Evolutionary conservation across 2,797 vertebrate genomes (phyloP).

Genomic region (Myotis myotis): DNA sequence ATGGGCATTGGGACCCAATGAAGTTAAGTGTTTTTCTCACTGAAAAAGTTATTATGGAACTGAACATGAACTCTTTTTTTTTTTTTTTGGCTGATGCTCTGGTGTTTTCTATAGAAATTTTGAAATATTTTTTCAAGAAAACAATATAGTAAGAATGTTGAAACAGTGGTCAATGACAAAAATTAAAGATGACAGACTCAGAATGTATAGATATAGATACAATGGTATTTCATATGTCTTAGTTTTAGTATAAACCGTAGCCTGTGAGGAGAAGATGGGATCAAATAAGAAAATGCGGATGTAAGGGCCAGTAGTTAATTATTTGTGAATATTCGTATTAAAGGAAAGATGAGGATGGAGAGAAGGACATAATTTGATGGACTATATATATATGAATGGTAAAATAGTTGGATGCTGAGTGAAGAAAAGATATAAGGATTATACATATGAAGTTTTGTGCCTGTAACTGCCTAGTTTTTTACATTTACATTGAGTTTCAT

Average conservation of each 20-base stretch:
- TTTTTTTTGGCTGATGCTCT: not conserved
- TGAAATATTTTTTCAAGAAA: conserved; percentile 48
- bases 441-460: conserved; percentile 3
- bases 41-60: conserved; percentile 47
- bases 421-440: conserved; percentile 49
- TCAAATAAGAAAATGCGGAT: not conserved
- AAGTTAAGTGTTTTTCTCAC: conserved; percentile 38
- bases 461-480: conserved; percentile 6
- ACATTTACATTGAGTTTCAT: conserved; percentile 59
- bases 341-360: not conserved
- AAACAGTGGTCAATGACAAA: not conserved
- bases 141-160: not conserved
- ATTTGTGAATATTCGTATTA: conserved; percentile 51
- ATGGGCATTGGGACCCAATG: not conserved
- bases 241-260: not conserved
- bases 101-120: conserved; percentile 30
- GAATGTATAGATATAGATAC: not conserved
- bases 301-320: not conserved
- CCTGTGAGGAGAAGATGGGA: not conserved
- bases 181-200: conserved; percentile 46
- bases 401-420: conserved; percentile 47
- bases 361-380: not conserved
- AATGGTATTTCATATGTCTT: not conserved
- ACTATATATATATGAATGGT: not conserved
- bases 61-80: not conserved